A percentile compares a stretch with the other conserved stretches of the same genome.
These are phyloP conservation scores for Adelphocoris suturalis DNA, from an alignment of 2,888 invertebrate species.

Conservation along the genomic window DNA sequence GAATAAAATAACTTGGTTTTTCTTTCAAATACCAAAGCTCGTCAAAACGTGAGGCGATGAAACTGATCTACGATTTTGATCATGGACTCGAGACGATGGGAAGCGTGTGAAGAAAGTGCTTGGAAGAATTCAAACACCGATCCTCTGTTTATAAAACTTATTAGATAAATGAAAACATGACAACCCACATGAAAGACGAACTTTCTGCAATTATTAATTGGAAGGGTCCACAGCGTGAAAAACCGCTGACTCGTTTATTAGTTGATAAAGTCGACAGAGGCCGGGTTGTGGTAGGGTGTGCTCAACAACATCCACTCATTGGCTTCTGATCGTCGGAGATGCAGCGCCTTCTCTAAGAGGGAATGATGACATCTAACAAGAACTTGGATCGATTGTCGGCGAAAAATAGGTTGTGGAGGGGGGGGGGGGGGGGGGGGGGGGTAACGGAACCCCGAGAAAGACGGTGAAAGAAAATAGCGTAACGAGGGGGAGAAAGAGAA, in stretches of 20 bases:
- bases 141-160: neutral
- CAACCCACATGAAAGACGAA: constrained; percentile 14
- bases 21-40: too few species aligned
- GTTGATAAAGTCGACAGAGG: neutral
- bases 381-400: constrained; percentile 47
- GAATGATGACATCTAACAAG: constrained; percentile 53
- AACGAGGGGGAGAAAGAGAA: constrained; percentile 2
- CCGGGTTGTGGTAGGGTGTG: neutral
- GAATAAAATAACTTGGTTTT: too few species aligned
- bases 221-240: neutral
- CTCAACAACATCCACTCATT: neutral
- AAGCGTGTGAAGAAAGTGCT: too few species aligned
- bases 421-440: neutral
- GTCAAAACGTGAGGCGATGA: too few species aligned
- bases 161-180: constrained; percentile 15
- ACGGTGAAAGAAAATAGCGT: neutral
- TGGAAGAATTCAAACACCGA: too few species aligned
- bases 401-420: too few species aligned
- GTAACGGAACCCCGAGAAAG: neutral
- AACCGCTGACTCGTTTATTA: neutral
- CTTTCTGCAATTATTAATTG: neutral
- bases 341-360: neutral
- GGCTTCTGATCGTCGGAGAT: neutral
- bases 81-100: too few species aligned
- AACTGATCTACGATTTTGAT: too few species aligned